These are phyloP conservation scores for Gnathonemus longibarbis DNA, from an alignment of 2,113 vertebrate genomes.

Conservation along the genomic window DNA sequence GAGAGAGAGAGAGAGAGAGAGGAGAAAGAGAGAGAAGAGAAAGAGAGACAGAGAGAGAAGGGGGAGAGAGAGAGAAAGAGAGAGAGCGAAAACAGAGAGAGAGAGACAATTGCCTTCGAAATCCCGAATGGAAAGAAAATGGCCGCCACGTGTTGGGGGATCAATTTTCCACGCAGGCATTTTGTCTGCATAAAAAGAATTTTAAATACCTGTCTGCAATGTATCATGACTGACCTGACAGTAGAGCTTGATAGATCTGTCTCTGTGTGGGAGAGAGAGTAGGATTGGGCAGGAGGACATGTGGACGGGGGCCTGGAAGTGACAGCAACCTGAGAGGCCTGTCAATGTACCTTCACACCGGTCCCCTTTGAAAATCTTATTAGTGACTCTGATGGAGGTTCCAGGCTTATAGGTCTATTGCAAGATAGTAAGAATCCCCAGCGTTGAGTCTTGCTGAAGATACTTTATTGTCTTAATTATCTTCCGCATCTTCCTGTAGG, in stretches of 20 bases:
- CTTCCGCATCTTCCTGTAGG: constrained; percentile 30
- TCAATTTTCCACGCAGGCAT: neutral
- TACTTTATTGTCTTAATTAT: constrained; percentile 29
- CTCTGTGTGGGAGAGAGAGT: neutral
- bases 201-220: neutral
- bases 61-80: neutral
- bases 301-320: neutral
- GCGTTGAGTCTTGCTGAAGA: constrained; percentile 9
- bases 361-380: constrained; percentile 10
- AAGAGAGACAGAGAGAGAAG: neutral
- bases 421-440: constrained; percentile 7
- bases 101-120: neutral
- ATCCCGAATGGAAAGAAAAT: neutral
- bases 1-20: neutral
- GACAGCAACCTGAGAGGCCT: neutral
- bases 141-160: neutral
- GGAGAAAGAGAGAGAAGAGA: neutral
- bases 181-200: neutral
- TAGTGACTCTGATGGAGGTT: constrained; percentile 27
- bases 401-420: constrained; percentile 21
- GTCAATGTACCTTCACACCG: constrained; percentile 12
- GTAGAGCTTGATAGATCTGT: neutral
- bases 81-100: neutral
- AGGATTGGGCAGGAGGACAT: neutral
- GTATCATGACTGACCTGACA: neutral